phyloP scores from a whole-genome alignment of 53 echinoderm and acorn worm genomes.

The Paelopatides confundens region DNA sequence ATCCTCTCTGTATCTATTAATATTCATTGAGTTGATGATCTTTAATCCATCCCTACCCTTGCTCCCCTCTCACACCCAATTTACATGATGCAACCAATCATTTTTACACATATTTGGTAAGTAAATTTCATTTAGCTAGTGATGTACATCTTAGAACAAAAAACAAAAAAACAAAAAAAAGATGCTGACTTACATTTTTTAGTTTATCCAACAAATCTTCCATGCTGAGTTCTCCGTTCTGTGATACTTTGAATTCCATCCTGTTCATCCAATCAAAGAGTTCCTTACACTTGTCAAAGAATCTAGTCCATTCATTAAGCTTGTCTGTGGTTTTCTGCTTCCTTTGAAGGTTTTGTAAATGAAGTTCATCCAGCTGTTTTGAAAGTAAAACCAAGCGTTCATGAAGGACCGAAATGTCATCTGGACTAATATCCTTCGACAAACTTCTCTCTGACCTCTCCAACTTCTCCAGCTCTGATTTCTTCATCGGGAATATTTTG shows the following conservation, averaged over 20 bases:
- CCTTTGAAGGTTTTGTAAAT: conserved; percentile 86
- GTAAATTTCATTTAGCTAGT: too few relatives aligned
- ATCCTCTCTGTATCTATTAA: too few relatives aligned
- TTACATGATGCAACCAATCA: too few relatives aligned
- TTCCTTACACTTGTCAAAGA: conserved; percentile 83
- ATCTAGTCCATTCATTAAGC: conserved; percentile 91
- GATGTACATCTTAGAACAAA: too few relatives aligned
- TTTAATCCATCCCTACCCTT: too few relatives aligned
- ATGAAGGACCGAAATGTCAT: conserved; percentile 94
- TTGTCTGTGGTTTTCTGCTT: conserved; percentile 82
- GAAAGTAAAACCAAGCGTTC: conserved; percentile 88
- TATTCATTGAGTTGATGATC: too few relatives aligned
- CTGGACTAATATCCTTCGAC: conserved; percentile 75
- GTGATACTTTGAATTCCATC: conserved; percentile 85
- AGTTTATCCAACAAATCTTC: conserved; percentile 94
- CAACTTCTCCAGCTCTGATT: conserved; percentile 77
- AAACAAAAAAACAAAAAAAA: background rate
- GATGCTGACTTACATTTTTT: conserved; percentile 72
- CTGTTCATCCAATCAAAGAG: conserved; percentile 97
- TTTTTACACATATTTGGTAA: too few relatives aligned
- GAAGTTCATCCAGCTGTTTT: conserved; percentile 93
- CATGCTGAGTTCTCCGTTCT: conserved; percentile 97
- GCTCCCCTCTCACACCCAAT: too few relatives aligned
- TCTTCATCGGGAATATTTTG: conserved; percentile 73
- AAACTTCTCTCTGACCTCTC: conserved; percentile 74